Base-by-base conservation (phyloP, 2,113 vertebrate species). In the Caracal caracal region DNA sequence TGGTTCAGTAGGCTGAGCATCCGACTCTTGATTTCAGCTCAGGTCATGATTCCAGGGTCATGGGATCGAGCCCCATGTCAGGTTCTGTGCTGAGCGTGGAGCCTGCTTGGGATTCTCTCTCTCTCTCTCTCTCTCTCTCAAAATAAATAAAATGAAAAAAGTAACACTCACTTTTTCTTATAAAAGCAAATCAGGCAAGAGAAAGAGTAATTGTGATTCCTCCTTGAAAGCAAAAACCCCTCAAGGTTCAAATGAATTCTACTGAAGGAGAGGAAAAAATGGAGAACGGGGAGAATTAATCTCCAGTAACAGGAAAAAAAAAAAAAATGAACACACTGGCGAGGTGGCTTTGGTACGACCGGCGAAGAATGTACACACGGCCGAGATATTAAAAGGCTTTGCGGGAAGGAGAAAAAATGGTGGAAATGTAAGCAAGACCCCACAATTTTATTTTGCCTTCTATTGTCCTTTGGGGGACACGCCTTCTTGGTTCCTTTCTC, bases 401-500 rank as follows among this genome's bases (percentile, higher is more conserved):
- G 35, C 26, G 40, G 68, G 30, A 73, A 71, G 53, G 65, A 65
- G 26, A 95, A 66, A 73, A n/a, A 22, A 53, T 12, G 20, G 20
- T 20, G 33, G 82, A 65, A 91, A 91, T 63, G 43, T 81, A 95
- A 86, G 51, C n/a, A 96, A 91, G 51, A 65, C 7, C 33, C 15
- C 3, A 2, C 9, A 13, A 2, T 43, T 51, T 43, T 93, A 66
- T 68, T 75, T 84, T 70, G 43, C 59, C 88, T 86, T 81, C 73
- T 80, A 68, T 30, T 87, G 75, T 87, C 49, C 63, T 70, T 88
- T 94, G 40, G 37, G 53, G 63, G 47, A 53, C 33, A 73, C 7
- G 26, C 61, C 86, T 82, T 89, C n/a, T 51, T 78, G 85, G 22
- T 76, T 63, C n/a, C 63, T 70, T 24, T 49, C 86, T 88, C 15